These are phyloP conservation scores for Pogonomyrmex californicus DNA, from an alignment of 1,140 invertebrate species.

Conservation along the genomic window DNA sequence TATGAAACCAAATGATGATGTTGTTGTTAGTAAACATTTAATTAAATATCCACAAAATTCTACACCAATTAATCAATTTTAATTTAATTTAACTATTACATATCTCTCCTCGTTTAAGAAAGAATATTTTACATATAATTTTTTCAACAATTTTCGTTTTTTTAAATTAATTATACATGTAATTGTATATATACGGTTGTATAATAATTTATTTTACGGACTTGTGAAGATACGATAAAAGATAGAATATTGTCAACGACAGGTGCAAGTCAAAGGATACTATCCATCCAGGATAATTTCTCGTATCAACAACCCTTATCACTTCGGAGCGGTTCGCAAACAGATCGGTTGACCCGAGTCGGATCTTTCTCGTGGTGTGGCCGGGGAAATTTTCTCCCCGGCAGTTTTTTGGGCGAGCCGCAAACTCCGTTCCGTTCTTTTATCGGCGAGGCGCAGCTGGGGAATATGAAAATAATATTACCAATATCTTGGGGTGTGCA, in stretches of 20 bases:
- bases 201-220: neutral
- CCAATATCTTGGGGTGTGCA: constrained; percentile 8
- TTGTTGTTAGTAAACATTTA: neutral
- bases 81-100: neutral
- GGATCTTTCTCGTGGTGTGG: constrained; percentile 11
- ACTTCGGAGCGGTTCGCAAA: constrained; percentile 30
- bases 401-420: neutral
- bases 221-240: neutral
- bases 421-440: constrained; percentile 36
- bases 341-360: constrained; percentile 32
- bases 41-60: neutral
- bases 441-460: constrained; percentile 51
- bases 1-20: neutral
- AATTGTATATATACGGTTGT: neutral
- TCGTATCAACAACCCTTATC: constrained; percentile 40
- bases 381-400: constrained; percentile 7
- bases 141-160: neutral
- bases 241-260: neutral
- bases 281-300: constrained; percentile 16
- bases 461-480: constrained; percentile 52
- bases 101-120: neutral
- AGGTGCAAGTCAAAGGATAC: neutral
- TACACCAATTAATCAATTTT: neutral
- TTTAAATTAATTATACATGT: constrained; percentile 5
- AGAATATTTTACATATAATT: neutral